These are phyloP conservation scores for Ophiodon elongatus DNA, from an alignment of 2,113 vertebrate genomes.

Conservation along the genomic window DNA sequence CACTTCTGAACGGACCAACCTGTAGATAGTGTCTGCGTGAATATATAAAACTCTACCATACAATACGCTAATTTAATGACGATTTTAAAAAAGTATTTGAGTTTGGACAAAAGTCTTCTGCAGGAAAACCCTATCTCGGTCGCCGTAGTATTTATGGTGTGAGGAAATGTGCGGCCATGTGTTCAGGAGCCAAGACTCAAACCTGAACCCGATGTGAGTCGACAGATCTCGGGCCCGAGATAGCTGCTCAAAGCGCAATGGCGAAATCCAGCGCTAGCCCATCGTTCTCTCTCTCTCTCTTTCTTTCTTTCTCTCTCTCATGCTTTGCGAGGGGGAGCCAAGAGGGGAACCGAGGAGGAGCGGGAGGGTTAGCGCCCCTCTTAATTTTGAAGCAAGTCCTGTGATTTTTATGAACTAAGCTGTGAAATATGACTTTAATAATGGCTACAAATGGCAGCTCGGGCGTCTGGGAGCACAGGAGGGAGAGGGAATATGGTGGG, in stretches of 20 bases:
- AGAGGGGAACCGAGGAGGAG: not conserved
- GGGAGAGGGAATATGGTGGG: slow-evolving; percentile 20
- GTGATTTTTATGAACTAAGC: slow-evolving; percentile 72
- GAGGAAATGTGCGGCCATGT: slow-evolving; percentile 53
- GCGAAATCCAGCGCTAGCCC: slow-evolving; percentile 15
- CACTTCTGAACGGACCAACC: not conserved
- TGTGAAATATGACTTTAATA: slow-evolving; percentile 85
- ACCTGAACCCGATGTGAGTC: slow-evolving; percentile 54
- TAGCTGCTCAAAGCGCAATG: not conserved
- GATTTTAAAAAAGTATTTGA: not conserved
- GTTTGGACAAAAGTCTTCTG: not conserved
- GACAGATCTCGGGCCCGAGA: slow-evolving; percentile 46
- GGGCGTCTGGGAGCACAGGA: slow-evolving; percentile 47
- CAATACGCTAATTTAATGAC: not conserved
- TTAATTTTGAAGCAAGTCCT: slow-evolving; percentile 71
- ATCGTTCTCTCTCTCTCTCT: slow-evolving; percentile 19
- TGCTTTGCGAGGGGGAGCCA: slow-evolving; percentile 4
- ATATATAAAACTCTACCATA: not conserved
- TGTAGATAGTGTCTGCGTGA: not conserved
- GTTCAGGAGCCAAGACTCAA: slow-evolving; percentile 46
- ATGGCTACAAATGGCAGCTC: slow-evolving; percentile 77
- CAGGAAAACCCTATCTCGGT: slow-evolving; percentile 11
- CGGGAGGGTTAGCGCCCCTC: slow-evolving; percentile 44
- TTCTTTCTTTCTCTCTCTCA: slow-evolving; percentile 3
- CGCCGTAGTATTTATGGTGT: slow-evolving; percentile 54